phyloP scores from a whole-genome alignment of 1,140 invertebrate genomes.

The Drosophila aff. region DNA sequence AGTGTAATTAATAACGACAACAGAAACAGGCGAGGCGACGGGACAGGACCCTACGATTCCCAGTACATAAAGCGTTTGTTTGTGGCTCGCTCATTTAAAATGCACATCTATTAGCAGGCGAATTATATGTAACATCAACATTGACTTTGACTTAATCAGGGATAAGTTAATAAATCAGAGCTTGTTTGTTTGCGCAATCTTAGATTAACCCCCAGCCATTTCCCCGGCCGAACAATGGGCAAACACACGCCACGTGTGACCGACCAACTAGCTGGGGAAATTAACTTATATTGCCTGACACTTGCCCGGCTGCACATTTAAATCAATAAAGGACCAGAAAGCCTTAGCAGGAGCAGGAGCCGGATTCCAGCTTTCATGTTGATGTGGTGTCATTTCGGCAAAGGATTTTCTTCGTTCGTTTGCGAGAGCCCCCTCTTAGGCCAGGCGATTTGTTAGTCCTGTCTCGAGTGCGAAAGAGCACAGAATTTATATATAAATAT shows the following conservation, averaged over 20 bases:
- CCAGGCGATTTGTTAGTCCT: conserved; percentile 25
- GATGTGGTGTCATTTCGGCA: conserved; percentile 18
- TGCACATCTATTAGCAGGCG: conserved; percentile 31
- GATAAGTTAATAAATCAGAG: conserved; percentile 43
- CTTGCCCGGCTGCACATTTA: conserved; percentile 40
- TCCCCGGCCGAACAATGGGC: conserved; percentile 3
- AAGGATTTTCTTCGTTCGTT: conserved; percentile 1
- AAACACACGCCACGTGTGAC: conserved; percentile 32
- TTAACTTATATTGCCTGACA: conserved; percentile 43
- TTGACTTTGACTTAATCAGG: conserved; percentile 50
- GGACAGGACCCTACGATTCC: conserved; percentile 6
- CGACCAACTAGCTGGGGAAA: conserved; percentile 51
- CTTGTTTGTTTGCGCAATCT: conserved; percentile 33
- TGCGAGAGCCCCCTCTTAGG: conserved; percentile 3
- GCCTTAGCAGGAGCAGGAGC: not conserved
- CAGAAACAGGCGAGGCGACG: conserved; percentile 4
- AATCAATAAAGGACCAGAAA: conserved; percentile 38
- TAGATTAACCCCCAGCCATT: conserved; percentile 23
- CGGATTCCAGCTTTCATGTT: conserved; percentile 5
- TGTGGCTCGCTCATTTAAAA: conserved; percentile 17
- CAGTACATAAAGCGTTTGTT: conserved; percentile 2
- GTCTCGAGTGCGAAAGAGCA: conserved; percentile 4
- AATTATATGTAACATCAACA: conserved; percentile 39
- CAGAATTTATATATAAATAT: conserved; percentile 3
- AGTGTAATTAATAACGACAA: conserved; percentile 67